Conservation (phyloP, 2,888 invertebrate species). For the Drosophila anceps region DNA sequence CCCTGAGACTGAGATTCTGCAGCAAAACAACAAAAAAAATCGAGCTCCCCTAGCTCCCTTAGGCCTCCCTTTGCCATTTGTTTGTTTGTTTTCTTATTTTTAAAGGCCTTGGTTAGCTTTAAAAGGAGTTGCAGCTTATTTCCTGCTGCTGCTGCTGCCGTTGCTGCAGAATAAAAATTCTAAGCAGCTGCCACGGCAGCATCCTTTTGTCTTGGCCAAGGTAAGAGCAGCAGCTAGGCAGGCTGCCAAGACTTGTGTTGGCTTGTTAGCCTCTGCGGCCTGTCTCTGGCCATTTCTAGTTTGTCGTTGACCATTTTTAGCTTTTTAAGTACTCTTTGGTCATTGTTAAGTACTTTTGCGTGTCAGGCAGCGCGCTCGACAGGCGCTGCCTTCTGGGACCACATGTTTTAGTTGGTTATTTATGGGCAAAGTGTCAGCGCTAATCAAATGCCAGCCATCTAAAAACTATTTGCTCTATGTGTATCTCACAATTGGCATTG, state of each 20-base stretch:
- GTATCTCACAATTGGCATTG: slow-evolving; percentile 52
- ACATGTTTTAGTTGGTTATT: slow-evolving; percentile 84
- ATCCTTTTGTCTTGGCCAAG: slow-evolving; percentile 75
- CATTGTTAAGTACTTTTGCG: slow-evolving; percentile 83
- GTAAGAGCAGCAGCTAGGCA: slow-evolving; percentile 22
- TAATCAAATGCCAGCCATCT: slow-evolving; percentile 84
- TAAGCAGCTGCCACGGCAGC: slow-evolving; percentile 60
- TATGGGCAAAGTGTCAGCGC: slow-evolving; percentile 85
- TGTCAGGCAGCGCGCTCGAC: slow-evolving; percentile 64
- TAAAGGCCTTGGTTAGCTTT: slow-evolving; percentile 71
- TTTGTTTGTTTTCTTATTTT: slow-evolving; percentile 43
- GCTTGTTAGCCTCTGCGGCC: slow-evolving; percentile 59
- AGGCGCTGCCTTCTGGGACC: slow-evolving; percentile 77
- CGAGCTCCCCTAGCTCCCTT: not conserved
- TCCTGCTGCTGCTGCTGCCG: slow-evolving; percentile 67
- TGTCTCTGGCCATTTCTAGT: slow-evolving; percentile 62
- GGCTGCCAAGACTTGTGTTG: slow-evolving; percentile 25
- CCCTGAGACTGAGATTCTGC: slow-evolving; percentile 33
- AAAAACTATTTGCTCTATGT: slow-evolving; percentile 59
- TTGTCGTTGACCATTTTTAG: slow-evolving; percentile 79
- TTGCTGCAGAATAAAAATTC: slow-evolving; percentile 61
- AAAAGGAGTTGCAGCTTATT: slow-evolving; percentile 77
- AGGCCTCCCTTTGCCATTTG: slow-evolving; percentile 14
- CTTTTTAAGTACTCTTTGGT: slow-evolving; percentile 80
- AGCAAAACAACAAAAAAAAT: slow-evolving; percentile 4